Base-by-base conservation (phyloP, 2,797 vertebrate genomes). In the Sebastes oblongus region DNA sequence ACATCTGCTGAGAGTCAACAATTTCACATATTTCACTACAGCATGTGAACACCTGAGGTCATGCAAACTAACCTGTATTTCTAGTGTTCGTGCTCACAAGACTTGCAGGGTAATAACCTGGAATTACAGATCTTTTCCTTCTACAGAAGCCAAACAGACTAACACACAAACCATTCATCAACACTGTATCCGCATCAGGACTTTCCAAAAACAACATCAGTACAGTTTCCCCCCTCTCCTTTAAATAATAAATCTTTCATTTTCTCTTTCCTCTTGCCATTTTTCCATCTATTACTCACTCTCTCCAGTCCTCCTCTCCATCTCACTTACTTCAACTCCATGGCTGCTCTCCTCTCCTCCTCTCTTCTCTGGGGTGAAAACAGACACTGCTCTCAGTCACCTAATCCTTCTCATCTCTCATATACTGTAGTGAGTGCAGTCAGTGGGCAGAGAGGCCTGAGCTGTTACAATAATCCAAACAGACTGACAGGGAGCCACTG, bases 321-420 rank as follows among this genome's bases (percentile, higher is more conserved):
- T 78, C 70, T 68, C 67, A 94, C 93, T 92, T 94, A 95, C 95
- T 88, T 91, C 3, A 80, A 46, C 81, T 92, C 91, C 95, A 95
- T 95, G 91, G 81, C 77, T 74, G 76, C 76, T 79, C 36, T 74
- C 64, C 61, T 78, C 25, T 72, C 42, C 25, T 66, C 70, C 30
- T 84, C 71, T 79, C 78, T 52, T 67, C 66, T 78, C 62, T 20
- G 56, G 36, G 34, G 10, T 58, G 32, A 82, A 78, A 84, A 77
- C 58, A 62, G 84, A 66, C 65, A 6, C 75, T 79, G 80, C 39
- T 84, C 56, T 67, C 72, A 36, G 81, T 93, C 88, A 94, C 39
- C 56, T 84, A 88, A 88, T 87, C 89, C 86, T 66, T 46, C 72
- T 83, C 83, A 88, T 93, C 73, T 89, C 66, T 86, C 65, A 82